These are phyloP conservation scores for Cygnus olor DNA, from an alignment of 2,797 vertebrate genomes.

Conservation along the genomic window DNA sequence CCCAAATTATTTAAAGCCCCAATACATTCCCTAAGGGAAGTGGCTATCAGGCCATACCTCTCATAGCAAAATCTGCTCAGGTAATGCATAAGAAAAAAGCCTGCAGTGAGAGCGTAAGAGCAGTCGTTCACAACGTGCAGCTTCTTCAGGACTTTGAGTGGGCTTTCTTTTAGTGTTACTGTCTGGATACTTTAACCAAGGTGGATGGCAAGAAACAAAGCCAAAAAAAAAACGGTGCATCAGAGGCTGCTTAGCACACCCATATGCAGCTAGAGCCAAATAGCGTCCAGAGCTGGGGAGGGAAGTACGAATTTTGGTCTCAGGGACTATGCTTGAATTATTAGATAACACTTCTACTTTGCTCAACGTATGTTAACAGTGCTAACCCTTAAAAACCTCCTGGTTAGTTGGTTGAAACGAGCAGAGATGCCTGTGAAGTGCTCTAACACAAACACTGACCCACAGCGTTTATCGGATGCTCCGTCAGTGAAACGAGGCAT, in stretches of 20 bases:
- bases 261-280: not conserved
- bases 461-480: not conserved
- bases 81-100: fast-evolving
- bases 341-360: not conserved
- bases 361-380: not conserved
- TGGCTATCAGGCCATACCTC: not conserved
- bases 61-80: not conserved
- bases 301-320: not conserved
- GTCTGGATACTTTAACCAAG: not conserved
- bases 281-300: not conserved
- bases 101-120: fast-evolving
- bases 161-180: not conserved
- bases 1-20: not conserved
- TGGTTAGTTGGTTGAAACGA: not conserved
- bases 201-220: not conserved
- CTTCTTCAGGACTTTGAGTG: not conserved
- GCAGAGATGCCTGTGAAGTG: not conserved
- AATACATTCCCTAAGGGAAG: not conserved
- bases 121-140: fast-evolving
- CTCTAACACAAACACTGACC: not conserved
- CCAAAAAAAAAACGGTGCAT: not conserved
- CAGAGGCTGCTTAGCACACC: not conserved
- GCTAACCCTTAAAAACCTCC: not conserved
- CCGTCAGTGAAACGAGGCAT: not conserved
- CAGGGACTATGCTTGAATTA: not conserved